Conservation (phyloP, 2,113 vertebrate genomes). For the Heloderma charlesbogerti region DNA sequence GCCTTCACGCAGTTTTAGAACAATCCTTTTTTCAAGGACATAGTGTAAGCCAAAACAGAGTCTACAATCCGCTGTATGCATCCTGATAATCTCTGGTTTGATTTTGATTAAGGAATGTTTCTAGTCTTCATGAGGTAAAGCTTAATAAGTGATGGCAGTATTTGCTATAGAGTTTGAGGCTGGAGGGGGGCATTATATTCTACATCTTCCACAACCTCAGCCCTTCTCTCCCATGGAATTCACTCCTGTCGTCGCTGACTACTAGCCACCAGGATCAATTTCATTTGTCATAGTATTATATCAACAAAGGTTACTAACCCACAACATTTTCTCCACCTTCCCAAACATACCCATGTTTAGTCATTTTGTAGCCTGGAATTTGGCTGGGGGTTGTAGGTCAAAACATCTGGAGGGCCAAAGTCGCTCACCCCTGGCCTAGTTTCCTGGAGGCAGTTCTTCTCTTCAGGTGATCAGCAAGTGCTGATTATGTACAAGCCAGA, state of each 20-base stretch:
- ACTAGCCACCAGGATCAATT: neutral
- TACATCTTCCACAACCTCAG: neutral
- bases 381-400: too few relatives aligned
- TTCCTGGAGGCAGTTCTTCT: neutral
- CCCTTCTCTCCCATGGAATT: neutral
- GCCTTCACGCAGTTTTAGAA: neutral
- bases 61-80: neutral
- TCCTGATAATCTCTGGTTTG: neutral
- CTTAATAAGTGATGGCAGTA: neutral
- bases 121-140: neutral
- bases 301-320: neutral
- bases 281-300: neutral
- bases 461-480: too few relatives aligned
- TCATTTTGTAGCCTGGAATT: neutral
- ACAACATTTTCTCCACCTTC: neutral
- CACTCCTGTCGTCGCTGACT: neutral
- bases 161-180: neutral
- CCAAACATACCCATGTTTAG: neutral
- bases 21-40: neutral
- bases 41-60: too few relatives aligned
- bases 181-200: neutral
- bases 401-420: too few relatives aligned
- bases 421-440: neutral
- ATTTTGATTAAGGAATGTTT: neutral
- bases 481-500: neutral